phyloP scores from a whole-genome alignment of 2,888 invertebrate genomes.

The Nemotelus nigrinus region DNA sequence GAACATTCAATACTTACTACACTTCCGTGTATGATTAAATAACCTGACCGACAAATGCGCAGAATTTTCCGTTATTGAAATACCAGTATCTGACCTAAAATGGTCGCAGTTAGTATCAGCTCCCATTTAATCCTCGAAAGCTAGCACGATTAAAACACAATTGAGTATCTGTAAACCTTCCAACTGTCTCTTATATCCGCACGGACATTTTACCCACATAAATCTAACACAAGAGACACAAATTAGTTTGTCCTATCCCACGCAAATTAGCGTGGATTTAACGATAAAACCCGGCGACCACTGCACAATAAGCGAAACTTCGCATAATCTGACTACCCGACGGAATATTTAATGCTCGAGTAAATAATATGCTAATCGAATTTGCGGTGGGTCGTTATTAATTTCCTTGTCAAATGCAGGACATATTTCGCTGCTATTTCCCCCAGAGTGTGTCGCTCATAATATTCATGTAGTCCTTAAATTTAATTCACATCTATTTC shows the following conservation, averaged over 20 bases:
- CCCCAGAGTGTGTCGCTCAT: constrained; percentile 22
- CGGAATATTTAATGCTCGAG: neutral
- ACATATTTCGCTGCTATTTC: constrained; percentile 30
- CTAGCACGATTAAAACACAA: too few species aligned
- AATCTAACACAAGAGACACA: neutral
- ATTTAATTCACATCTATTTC: constrained; percentile 41
- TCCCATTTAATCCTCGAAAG: too few species aligned
- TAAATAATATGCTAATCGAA: constrained; percentile 16
- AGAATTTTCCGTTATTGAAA: too few species aligned
- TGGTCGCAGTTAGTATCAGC: too few species aligned
- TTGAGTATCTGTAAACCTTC: too few species aligned
- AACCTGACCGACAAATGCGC: too few species aligned
- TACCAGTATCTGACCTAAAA: too few species aligned
- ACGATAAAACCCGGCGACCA: neutral
- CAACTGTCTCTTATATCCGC: too few species aligned
- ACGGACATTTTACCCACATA: too few species aligned
- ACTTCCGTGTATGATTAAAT: too few species aligned
- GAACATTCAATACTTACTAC: too few species aligned
- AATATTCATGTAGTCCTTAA: constrained; percentile 31
- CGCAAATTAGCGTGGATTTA: neutral
- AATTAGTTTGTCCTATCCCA: neutral
- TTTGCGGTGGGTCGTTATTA: constrained; percentile 21
- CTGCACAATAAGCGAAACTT: neutral
- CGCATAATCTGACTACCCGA: neutral
- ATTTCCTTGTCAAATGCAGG: constrained; percentile 31